phyloP scores from a whole-genome alignment of 2,113 vertebrate species.

The Athene cunicularia region DNA sequence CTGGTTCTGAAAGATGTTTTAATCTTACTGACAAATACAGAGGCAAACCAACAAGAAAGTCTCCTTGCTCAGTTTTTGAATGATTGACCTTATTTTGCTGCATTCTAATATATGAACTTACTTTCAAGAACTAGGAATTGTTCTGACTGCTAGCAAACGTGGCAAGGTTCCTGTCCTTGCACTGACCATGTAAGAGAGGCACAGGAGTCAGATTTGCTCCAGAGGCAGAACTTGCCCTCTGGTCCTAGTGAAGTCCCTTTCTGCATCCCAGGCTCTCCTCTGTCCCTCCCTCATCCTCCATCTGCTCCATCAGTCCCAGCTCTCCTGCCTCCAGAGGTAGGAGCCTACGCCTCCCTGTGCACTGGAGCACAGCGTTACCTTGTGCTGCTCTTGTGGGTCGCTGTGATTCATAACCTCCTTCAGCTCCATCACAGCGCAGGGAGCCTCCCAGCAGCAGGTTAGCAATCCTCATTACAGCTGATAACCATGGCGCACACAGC shows the following conservation, averaged over 20 bases:
- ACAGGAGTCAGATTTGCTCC: not conserved
- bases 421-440: not conserved
- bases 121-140: not conserved
- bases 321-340: not conserved
- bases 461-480: not conserved
- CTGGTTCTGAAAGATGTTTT: conserved; percentile 21
- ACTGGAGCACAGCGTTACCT: not conserved
- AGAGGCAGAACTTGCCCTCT: not conserved
- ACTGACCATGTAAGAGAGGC: not conserved
- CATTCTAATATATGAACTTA: not conserved
- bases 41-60: not conserved
- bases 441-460: not conserved
- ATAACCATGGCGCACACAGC: rapidly evolving
- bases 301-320: not conserved
- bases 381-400: rapidly evolving
- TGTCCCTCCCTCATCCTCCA: not conserved
- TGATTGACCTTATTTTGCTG: not conserved
- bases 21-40: not conserved
- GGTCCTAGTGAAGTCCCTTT: not conserved
- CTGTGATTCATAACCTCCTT: rapidly evolving
- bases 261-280: not conserved
- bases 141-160: not conserved
- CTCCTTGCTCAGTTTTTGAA: not conserved
- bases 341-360: rapidly evolving
- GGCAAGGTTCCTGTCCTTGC: not conserved